Conservation (phyloP, 2,113 vertebrate genomes). For the Plectropomus leopardus region DNA sequence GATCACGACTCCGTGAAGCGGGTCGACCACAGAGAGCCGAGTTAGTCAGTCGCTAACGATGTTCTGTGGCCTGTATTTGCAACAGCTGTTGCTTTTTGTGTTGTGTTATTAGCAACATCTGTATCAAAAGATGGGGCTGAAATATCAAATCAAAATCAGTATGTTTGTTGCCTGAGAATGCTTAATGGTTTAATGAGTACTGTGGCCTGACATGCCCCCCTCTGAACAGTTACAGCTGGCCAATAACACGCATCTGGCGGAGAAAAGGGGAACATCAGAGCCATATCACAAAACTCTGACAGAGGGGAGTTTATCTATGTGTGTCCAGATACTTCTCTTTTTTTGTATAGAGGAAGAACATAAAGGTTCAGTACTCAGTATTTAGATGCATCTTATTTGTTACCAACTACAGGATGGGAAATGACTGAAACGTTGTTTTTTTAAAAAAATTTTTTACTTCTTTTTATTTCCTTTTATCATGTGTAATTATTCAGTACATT, state of each 20-base stretch:
- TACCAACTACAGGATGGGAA: too few relatives aligned
- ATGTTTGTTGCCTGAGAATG: not conserved
- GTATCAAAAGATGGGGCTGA: conserved; percentile 13
- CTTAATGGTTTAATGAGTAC: conserved; percentile 16
- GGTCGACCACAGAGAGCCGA: conserved; percentile 11
- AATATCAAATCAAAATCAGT: conserved; percentile 42
- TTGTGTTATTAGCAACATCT: conserved; percentile 53
- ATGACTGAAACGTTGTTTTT: too few relatives aligned
- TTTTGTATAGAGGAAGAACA: not conserved
- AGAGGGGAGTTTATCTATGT: not conserved
- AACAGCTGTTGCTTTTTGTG: conserved; percentile 54
- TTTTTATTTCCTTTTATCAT: too few relatives aligned
- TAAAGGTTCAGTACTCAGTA: not conserved
- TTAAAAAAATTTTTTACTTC: too few relatives aligned
- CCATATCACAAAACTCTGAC: conserved; percentile 5
- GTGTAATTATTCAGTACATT: too few relatives aligned
- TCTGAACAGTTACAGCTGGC: conserved; percentile 30
- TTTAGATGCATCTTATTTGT: too few relatives aligned
- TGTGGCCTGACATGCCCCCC: not conserved
- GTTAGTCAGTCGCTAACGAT: conserved; percentile 16
- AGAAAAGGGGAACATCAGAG: conserved; percentile 25
- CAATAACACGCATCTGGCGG: conserved; percentile 5
- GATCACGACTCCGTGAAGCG: conserved; percentile 38
- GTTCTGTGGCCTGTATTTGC: conserved; percentile 28
- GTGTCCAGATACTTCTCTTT: conserved; percentile 13